Evolutionary conservation across 2,797 vertebrate genomes (phyloP).

Genomic region (Tragopan temminckii): DNA sequence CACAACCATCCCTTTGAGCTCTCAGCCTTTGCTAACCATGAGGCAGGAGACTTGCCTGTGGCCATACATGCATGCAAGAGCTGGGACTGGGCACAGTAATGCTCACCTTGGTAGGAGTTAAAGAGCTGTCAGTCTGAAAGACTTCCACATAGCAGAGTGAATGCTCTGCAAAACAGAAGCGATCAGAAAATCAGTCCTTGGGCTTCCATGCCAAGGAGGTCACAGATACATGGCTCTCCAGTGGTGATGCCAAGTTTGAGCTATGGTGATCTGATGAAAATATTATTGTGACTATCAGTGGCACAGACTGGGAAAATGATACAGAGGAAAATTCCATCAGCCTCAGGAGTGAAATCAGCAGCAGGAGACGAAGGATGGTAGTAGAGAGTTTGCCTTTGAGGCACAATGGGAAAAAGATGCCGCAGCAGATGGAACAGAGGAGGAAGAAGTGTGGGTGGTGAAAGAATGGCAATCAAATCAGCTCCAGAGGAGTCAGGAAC

Average conservation of each 20-base stretch:
- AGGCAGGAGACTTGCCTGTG: neutral
- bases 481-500: neutral
- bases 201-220: neutral
- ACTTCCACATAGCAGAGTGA: neutral
- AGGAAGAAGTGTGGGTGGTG: neutral
- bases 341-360: neutral
- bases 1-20: fast-evolving
- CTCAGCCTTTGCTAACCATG: neutral
- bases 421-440: neutral
- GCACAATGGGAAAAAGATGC: neutral
- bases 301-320: neutral
- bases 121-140: neutral
- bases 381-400: neutral
- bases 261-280: no score
- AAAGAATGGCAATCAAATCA: neutral
- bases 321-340: neutral
- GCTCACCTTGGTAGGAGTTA: neutral
- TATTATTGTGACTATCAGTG: neutral
- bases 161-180: neutral
- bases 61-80: fast-evolving
- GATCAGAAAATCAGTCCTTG: neutral
- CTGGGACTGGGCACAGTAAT: neutral
- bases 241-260: neutral
- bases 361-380: neutral
- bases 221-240: neutral